phyloP scores from a whole-genome alignment of 30 jellyfish, hydroid and myxozoan genomes.

The Aurelia sp. region DNA sequence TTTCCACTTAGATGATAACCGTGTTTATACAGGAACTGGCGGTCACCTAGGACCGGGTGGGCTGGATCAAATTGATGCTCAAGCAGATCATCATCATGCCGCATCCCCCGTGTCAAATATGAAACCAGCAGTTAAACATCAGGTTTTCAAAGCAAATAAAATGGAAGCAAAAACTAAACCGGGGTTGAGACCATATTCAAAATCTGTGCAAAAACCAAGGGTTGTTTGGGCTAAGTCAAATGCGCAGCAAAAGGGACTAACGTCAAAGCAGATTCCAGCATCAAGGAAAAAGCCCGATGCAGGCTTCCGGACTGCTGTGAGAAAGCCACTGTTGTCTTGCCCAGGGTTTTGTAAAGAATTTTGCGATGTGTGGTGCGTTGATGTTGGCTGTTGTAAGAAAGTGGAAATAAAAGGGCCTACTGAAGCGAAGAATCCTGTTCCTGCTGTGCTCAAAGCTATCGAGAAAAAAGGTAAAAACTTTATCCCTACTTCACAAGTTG shows the following conservation, averaged over 20 bases:
- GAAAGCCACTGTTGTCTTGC: conserved; percentile 46
- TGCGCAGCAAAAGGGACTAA: not conserved
- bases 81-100: not conserved
- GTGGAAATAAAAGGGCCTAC: conserved; percentile 57
- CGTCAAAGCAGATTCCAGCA: not conserved
- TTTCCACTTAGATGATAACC: conserved; percentile 39
- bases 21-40: conserved; percentile 29
- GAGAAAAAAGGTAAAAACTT: conserved; percentile 38
- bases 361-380: conserved; percentile 90
- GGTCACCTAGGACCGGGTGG: conserved; percentile 36
- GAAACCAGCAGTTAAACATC: conserved; percentile 46
- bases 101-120: conserved; percentile 1
- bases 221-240: conserved; percentile 48
- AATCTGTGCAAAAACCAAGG: conserved; percentile 26
- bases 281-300: not conserved
- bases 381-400: conserved; percentile 82
- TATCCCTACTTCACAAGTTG: not conserved
- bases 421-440: conserved; percentile 6
- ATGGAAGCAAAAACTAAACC: not conserved
- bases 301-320: conserved; percentile 6
- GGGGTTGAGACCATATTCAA: not conserved
- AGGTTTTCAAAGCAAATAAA: conserved; percentile 28
- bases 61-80: conserved; percentile 26
- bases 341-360: conserved; percentile 77
- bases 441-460: not conserved